Conservation (phyloP, 35 echinoderm and acorn worm species). For the Lytechinus pictus region DNA sequence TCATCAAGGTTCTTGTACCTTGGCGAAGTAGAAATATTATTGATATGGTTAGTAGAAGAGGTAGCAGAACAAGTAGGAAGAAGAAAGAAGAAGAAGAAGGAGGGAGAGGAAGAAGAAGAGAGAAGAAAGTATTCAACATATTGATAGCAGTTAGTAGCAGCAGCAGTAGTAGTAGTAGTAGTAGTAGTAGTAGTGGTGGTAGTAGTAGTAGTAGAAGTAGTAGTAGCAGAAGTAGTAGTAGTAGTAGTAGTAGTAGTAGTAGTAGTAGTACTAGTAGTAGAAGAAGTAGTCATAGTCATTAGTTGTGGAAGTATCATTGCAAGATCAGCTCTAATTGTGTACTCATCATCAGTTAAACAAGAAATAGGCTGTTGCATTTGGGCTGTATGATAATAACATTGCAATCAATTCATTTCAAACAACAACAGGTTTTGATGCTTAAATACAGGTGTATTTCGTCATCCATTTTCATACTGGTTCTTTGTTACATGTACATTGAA, state of each 20-base stretch:
- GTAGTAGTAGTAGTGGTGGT: slow-evolving; percentile 45
- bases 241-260: neutral
- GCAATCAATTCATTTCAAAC: neutral
- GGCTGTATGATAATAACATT: neutral
- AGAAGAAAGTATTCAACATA: neutral
- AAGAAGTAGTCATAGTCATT: neutral
- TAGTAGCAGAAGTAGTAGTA: neutral
- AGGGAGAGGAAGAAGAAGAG: neutral
- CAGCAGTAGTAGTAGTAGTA: slow-evolving; percentile 28
- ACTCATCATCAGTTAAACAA: too few species aligned
- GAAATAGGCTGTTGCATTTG: neutral
- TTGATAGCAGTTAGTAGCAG: slow-evolving; percentile 37
- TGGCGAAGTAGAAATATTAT: too few species aligned
- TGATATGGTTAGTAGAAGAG: neutral
- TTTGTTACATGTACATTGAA: neutral
- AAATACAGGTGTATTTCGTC: neutral
- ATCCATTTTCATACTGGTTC: neutral
- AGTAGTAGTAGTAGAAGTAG: slow-evolving; percentile 36
- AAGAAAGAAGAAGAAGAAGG: neutral
- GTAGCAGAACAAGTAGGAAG: neutral
- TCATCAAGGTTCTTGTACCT: too few species aligned
- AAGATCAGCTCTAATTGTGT: too few species aligned
- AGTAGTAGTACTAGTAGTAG: neutral
- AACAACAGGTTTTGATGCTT: neutral
- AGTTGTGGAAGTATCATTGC: too few species aligned